Percentiles rank a stretch among this genome's conserved stretches.
Conservation (phyloP, 1,140 invertebrate species). For the Papilio helenus region DNA sequence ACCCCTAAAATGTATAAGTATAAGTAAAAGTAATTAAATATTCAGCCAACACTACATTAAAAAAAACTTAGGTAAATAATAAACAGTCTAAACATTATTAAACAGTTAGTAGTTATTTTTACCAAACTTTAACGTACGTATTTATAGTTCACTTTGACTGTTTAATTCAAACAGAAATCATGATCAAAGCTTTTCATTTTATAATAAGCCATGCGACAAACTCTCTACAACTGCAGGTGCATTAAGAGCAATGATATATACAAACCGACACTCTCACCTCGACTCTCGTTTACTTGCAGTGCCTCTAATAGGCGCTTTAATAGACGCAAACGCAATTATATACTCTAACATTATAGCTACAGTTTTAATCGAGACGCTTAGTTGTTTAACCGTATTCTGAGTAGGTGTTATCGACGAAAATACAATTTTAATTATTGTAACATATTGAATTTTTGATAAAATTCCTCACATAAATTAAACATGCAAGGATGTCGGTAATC, state of each 20-base stretch:
- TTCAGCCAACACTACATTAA: too few relatives aligned
- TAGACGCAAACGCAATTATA: constrained; percentile 2
- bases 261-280: neutral
- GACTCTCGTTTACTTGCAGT: neutral
- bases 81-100: too few relatives aligned
- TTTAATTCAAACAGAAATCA: constrained; percentile 6
- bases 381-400: neutral
- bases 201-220: constrained; percentile 10
- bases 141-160: neutral
- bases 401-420: neutral
- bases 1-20: too few relatives aligned
- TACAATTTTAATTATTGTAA: too few relatives aligned
- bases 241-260: neutral
- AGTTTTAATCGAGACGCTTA: neutral
- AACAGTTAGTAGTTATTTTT: too few relatives aligned
- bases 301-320: neutral
- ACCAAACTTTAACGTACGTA: too few relatives aligned
- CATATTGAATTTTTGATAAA: too few relatives aligned
- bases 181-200: neutral
- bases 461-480: too few relatives aligned
- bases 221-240: neutral
- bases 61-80: too few relatives aligned
- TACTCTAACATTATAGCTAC: neutral
- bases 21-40: too few relatives aligned
- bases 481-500: too few relatives aligned